Base-by-base conservation (phyloP, 1,140 invertebrate species). In the Lucilia sericata region DNA sequence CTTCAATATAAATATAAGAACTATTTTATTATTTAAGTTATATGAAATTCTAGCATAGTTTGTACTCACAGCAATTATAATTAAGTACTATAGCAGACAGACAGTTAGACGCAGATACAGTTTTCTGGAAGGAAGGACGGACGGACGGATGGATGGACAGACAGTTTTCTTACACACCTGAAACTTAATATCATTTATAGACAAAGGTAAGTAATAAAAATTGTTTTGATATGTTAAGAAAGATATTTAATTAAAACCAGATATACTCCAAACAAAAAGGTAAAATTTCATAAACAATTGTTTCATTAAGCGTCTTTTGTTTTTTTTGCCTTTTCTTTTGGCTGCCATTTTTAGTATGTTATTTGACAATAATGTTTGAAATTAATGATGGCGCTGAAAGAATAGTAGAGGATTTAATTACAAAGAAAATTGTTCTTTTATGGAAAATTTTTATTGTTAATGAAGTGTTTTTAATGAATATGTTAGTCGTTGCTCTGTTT, bases 11-110 rank as follows among this genome's bases (percentile, higher is more conserved):
- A n/a, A n/a, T n/a, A n/a, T n/a, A n/a, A n/a, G n/a, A n/a, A n/a
- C n/a, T 10, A 12, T 12, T 36, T 76, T 76, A 36, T 36, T 36
- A 36, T 36, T 36, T 36, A 36, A 36, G 36, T 36, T 3, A 80
- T 49, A 21, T 80, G 76, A 80, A 80, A 80, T 49, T 49, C 76
- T 49, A 49, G 21, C 76, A 49, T 19, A 76, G n/a, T n/a, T n/a
- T n/a, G n/a, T n/a, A n/a, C 17, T 17, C 13, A 60, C 51, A 70
- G 76, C 76, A 80, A 80, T 80, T 49, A 80, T 80, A 80, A 80
- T 49, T 80, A 80, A 80, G 42, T 80, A 42, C 76, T 80, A 49
- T 17, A 47, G n/a, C 9, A n/a, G 19, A 65, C n/a, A 65, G 60
- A 65, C 60, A 70, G 60, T n/a, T n/a, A n/a, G n/a, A n/a, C n/a